A percentile compares a stretch with the other conserved stretches of the same genome.
Conservation (phyloP, 2,113 vertebrate genomes). For the Etheostoma cragini region DNA sequence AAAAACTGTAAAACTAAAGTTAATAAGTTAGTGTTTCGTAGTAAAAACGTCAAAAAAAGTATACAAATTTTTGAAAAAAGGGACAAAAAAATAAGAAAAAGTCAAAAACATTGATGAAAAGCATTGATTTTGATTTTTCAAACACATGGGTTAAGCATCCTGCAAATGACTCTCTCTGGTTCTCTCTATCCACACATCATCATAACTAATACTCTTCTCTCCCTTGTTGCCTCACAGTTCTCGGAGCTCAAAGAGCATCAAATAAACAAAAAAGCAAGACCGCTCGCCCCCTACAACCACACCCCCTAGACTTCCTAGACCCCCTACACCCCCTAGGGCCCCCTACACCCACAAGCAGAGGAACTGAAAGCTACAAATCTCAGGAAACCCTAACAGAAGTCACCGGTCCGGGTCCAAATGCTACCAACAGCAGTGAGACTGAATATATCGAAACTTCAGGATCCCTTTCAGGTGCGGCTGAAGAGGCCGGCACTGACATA, state of each 20-base stretch:
- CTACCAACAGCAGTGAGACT: neutral
- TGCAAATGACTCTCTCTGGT: neutral
- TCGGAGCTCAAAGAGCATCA: neutral
- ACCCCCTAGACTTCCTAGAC: no score
- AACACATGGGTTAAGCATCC: neutral
- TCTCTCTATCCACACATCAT: neutral
- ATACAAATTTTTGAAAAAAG: no score
- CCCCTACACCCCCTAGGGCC: no score
- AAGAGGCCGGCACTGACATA: neutral
- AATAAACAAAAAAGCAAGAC: neutral
- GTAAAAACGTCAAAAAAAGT: no score
- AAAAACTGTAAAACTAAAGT: no score
- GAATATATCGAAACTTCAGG: neutral
- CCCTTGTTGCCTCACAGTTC: constrained; percentile 4
- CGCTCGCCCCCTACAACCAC: neutral
- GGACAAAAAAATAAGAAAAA: no score
- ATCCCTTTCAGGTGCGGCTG: neutral
- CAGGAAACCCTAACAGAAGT: neutral
- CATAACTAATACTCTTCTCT: neutral
- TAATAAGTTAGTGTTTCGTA: no score
- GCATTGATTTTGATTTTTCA: no score
- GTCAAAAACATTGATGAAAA: no score
- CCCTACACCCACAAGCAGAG: neutral
- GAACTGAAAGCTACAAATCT: neutral
- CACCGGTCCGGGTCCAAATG: neutral